Conservation (phyloP, 2,113 vertebrate genomes). For the Accipiter cooperii region DNA sequence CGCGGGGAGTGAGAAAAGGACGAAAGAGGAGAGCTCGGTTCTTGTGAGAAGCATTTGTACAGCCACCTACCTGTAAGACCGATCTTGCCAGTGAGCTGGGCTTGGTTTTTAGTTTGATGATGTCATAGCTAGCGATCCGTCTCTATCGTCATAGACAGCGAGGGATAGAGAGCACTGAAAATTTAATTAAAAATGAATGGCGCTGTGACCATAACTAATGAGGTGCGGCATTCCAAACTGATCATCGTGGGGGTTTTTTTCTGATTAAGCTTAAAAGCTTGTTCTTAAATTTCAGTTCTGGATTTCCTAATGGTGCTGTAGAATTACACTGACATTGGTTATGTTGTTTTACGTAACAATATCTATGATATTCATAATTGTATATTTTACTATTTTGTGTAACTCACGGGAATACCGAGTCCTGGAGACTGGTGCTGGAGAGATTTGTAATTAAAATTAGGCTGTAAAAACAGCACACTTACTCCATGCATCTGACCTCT, state of each 20-base stretch:
- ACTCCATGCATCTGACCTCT: background rate
- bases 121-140: background rate
- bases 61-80: background rate
- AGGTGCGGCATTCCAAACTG: background rate
- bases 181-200: background rate
- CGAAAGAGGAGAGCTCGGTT: background rate
- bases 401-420: background rate
- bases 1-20: background rate
- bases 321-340: background rate
- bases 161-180: background rate
- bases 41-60: background rate
- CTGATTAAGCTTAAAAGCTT: background rate
- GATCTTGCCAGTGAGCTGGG: background rate
- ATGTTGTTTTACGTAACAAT: background rate
- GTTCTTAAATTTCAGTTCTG: background rate
- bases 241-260: rapidly evolving
- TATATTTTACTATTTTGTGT: background rate
- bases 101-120: background rate
- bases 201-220: background rate
- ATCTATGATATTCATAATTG: background rate
- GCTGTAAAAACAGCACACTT: background rate
- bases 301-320: background rate
- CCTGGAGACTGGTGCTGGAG: background rate
- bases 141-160: background rate
- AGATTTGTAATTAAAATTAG: background rate